Evolutionary conservation across 2,888 invertebrate species (phyloP).

Genomic region (Plemyria rubiginata): DNA sequence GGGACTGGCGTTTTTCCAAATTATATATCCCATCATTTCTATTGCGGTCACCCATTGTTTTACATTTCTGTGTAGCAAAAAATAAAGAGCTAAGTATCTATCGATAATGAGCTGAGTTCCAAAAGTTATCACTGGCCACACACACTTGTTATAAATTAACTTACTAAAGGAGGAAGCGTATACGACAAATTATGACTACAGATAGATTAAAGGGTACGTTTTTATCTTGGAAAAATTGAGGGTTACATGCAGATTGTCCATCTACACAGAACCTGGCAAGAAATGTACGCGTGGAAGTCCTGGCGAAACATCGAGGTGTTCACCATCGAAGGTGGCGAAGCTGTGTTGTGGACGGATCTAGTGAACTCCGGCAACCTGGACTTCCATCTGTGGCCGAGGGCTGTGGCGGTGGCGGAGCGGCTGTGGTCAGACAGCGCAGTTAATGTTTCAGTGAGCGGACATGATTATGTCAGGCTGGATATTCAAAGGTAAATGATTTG

Average conservation of each 20-base stretch:
- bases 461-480: slow-evolving; percentile 78
- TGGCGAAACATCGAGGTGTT: slow-evolving; percentile 82
- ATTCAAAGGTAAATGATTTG: slow-evolving; percentile 67
- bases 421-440: slow-evolving; percentile 92
- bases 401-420: slow-evolving; percentile 88
- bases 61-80: too few species aligned
- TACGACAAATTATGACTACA: too few species aligned
- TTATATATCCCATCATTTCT: too few species aligned
- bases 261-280: slow-evolving; percentile 90
- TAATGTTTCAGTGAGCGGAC: slow-evolving; percentile 87
- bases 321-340: slow-evolving; percentile 88
- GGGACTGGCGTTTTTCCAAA: too few species aligned
- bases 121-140: too few species aligned
- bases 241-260: not conserved
- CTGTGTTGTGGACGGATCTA: slow-evolving; percentile 88
- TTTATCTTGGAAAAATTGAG: too few species aligned
- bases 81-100: too few species aligned
- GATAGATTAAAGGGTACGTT: too few species aligned
- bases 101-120: too few species aligned
- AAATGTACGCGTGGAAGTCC: slow-evolving; percentile 91
- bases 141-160: too few species aligned
- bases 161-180: too few species aligned
- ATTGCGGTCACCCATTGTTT: too few species aligned
- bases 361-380: slow-evolving; percentile 71
- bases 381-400: slow-evolving; percentile 71